phyloP scores from a whole-genome alignment of 2,888 invertebrate species.

The Exocentrus adspersus region DNA sequence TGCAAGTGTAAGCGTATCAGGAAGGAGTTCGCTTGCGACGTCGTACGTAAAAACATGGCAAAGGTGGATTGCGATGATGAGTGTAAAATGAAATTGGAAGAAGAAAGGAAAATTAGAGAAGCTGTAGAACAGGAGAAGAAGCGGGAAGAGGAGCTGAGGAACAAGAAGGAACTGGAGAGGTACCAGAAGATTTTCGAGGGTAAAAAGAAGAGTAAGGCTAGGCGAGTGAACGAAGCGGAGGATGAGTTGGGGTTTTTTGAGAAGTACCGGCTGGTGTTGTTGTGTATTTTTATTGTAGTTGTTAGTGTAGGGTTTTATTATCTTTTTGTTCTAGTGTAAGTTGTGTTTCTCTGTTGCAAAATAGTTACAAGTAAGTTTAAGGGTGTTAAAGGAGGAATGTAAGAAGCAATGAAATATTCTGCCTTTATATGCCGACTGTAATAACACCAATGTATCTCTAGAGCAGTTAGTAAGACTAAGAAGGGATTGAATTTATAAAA shows the following conservation, averaged over 20 bases:
- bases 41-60: conserved; percentile 65
- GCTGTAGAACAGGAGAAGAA: conserved; percentile 68
- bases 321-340: conserved; percentile 2
- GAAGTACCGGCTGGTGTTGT: conserved; percentile 63
- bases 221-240: conserved; percentile 62
- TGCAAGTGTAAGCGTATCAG: conserved; percentile 84
- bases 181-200: conserved; percentile 79
- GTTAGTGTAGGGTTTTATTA: conserved; percentile 4
- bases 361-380: too few species aligned
- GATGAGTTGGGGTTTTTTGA: conserved; percentile 57
- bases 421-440: too few species aligned
- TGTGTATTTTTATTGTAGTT: conserved; percentile 14
- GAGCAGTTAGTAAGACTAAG: too few species aligned
- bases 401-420: too few species aligned
- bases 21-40: conserved; percentile 76
- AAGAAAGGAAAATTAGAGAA: conserved; percentile 66
- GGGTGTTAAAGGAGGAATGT: too few species aligned
- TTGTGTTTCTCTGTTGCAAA: too few species aligned
- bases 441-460: neutral
- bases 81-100: conserved; percentile 70
- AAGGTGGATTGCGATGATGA: conserved; percentile 71
- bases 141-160: conserved; percentile 74
- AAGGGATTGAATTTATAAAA: too few species aligned
- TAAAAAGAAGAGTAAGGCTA: conserved; percentile 70
- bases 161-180: conserved; percentile 77